A percentile compares a stretch with the other conserved stretches of the same genome.
These are phyloP conservation scores for Galeopterus variegatus DNA, from an alignment of 2,113 vertebrate species.

Conservation along the genomic window DNA sequence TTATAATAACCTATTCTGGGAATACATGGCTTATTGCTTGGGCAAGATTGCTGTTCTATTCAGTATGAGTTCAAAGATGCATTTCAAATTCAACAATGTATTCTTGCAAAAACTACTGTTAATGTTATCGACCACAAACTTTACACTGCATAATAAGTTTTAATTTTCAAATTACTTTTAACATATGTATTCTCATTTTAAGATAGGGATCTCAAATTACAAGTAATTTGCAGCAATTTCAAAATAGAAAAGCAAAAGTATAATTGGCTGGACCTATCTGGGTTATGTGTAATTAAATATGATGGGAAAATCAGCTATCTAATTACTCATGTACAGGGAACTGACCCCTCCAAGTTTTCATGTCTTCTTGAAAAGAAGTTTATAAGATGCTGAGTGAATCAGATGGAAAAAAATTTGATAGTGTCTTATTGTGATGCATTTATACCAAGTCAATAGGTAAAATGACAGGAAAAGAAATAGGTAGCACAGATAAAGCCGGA, in stretches of 20 bases:
- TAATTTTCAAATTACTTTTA: background rate
- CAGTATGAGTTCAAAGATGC: background rate
- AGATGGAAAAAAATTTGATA: background rate
- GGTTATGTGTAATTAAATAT: background rate
- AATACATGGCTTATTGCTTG: background rate
- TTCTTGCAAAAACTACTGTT: background rate
- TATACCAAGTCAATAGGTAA: background rate
- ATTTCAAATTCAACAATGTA: conserved; percentile 32
- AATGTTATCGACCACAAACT: background rate
- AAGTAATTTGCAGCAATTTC: background rate
- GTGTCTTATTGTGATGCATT: background rate
- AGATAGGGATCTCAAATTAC: background rate
- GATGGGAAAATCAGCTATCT: background rate
- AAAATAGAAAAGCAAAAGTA: background rate
- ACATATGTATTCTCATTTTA: background rate
- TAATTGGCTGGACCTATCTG: background rate
- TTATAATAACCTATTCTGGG: conserved; percentile 32
- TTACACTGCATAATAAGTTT: background rate
- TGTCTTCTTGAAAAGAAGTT: background rate
- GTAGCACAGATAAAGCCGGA: background rate
- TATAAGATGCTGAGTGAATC: background rate
- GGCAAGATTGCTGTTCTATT: background rate
- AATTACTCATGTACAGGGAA: background rate
- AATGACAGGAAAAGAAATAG: background rate
- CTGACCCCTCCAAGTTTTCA: background rate